Percentiles rank a stretch among this genome's conserved stretches.
These are phyloP conservation scores for Allacma fusca DNA, from an alignment of 2,888 invertebrate species.

Conservation along the genomic window DNA sequence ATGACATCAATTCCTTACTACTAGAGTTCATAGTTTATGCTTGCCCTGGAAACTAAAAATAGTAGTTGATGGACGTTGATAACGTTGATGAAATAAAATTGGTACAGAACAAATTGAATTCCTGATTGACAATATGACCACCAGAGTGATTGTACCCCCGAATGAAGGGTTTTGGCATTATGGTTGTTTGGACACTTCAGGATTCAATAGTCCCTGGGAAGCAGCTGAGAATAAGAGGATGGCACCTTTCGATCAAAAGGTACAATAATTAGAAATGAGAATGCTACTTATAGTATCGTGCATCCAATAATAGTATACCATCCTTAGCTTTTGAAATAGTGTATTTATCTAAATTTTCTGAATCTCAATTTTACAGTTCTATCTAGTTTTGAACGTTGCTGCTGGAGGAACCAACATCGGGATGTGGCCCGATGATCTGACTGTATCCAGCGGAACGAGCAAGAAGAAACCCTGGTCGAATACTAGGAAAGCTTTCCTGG, in stretches of 20 bases:
- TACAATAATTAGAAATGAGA: conserved; percentile 33
- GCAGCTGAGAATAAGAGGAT: conserved; percentile 68
- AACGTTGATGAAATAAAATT: neutral
- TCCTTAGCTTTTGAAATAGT: no score
- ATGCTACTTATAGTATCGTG: no score
- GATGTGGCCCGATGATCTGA: neutral
- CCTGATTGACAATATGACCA: conserved; percentile 66
- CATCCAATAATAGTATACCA: no score
- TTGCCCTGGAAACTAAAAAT: no score
- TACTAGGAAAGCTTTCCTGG: conserved; percentile 62
- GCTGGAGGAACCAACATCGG: conserved; percentile 25
- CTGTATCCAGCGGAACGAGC: neutral
- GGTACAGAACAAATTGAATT: conserved; percentile 28
- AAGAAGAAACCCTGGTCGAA: conserved; percentile 27
- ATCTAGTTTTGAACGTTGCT: conserved; percentile 16
- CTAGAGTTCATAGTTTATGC: no score
- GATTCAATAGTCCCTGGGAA: conserved; percentile 64
- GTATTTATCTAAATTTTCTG: no score
- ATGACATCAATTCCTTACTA: no score
- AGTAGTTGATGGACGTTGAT: neutral
- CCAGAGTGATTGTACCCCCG: conserved; percentile 68
- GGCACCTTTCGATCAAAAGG: conserved; percentile 79
- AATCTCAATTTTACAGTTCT: conserved; percentile 5
- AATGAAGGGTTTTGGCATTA: conserved; percentile 74
- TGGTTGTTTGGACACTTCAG: conserved; percentile 67